A percentile compares a stretch with the other conserved stretches of the same genome.
These are phyloP conservation scores for Rhogogaster chlorosoma DNA, from an alignment of 2,888 invertebrate genomes.

Conservation along the genomic window DNA sequence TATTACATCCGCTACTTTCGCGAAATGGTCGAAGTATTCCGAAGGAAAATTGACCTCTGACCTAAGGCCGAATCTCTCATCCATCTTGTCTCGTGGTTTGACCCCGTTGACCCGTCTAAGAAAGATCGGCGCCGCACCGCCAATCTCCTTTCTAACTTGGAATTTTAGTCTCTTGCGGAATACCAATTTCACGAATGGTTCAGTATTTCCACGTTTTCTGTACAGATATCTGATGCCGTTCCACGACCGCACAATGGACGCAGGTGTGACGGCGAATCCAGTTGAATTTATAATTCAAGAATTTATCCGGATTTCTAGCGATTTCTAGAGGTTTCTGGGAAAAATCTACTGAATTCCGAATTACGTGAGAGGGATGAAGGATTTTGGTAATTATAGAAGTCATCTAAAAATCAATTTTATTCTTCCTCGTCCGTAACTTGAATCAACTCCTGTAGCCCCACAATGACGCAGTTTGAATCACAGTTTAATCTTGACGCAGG, in stretches of 20 bases:
- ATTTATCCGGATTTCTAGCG: not conserved
- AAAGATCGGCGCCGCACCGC: not conserved
- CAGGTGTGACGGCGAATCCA: not conserved
- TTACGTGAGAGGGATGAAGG: too few species aligned
- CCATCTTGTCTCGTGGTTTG: not conserved
- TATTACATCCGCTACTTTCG: not conserved
- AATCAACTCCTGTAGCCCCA: not conserved
- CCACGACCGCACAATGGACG: not conserved
- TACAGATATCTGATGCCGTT: not conserved
- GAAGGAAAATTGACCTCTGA: not conserved
- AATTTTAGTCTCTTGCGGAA: not conserved
- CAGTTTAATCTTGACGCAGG: too few species aligned
- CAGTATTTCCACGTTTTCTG: not conserved
- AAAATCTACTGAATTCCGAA: not conserved
- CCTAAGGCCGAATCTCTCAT: conserved; percentile 2
- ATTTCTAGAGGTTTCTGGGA: not conserved
- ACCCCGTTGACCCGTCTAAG: conserved; percentile 5
- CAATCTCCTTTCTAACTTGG: not conserved
- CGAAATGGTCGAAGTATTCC: not conserved
- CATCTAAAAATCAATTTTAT: too few species aligned
- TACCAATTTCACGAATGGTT: not conserved
- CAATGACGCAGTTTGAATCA: too few species aligned
- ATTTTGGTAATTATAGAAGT: too few species aligned
- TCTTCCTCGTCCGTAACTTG: too few species aligned
- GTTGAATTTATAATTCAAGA: conserved; percentile 25